Evolutionary conservation across 1,140 invertebrate genomes (phyloP).

Genomic region (Scaptomyza pallida): DNA sequence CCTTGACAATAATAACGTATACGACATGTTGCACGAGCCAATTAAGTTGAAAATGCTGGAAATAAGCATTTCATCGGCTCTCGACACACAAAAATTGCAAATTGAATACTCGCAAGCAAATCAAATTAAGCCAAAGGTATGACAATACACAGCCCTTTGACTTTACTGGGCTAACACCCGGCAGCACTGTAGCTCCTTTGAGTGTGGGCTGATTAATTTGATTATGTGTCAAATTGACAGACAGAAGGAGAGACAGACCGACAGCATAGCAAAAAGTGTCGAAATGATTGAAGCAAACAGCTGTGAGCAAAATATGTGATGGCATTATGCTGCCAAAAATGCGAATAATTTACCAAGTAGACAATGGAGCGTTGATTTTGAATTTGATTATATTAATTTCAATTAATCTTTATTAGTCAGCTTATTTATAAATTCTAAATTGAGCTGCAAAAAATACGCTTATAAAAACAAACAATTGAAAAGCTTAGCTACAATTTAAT

Average conservation of each 20-base stretch:
- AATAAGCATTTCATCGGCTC: neutral
- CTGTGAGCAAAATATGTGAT: neutral
- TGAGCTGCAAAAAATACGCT: no score
- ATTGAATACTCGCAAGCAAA: conserved; percentile 56
- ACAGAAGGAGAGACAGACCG: neutral
- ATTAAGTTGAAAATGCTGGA: conserved; percentile 49
- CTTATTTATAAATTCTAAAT: neutral
- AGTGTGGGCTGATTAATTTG: conserved; percentile 16
- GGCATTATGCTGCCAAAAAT: neutral
- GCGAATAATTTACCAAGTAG: neutral
- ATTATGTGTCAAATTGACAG: conserved; percentile 24
- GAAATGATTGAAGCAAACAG: neutral
- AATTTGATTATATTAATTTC: neutral
- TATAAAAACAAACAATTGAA: neutral
- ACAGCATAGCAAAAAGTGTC: conserved; percentile 7
- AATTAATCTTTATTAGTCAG: conserved; percentile 1
- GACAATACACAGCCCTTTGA: conserved; percentile 21
- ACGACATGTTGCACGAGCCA: conserved; percentile 50
- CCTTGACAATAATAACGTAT: conserved; percentile 34
- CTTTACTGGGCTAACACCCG: neutral
- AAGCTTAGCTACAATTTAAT: neutral
- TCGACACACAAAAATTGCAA: conserved; percentile 29
- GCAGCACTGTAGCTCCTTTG: conserved; percentile 4
- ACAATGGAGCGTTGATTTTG: neutral
- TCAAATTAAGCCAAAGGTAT: conserved; percentile 51